Conservation (phyloP, 2,888 invertebrate genomes). For the Acanthosepion pharaonis region DNA sequence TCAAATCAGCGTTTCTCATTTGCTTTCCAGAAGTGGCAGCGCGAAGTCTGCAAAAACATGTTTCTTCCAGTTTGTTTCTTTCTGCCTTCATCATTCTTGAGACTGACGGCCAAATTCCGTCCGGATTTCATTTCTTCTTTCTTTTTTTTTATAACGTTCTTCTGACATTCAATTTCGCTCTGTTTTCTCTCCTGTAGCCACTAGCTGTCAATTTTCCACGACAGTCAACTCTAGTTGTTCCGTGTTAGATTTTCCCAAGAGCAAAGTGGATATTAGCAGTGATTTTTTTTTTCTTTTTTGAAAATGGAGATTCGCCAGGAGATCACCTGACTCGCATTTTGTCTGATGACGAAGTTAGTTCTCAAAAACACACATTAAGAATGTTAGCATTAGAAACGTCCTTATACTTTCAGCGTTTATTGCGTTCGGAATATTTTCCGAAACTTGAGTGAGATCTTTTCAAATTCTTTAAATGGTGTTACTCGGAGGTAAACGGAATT, state of each 20-base stretch:
- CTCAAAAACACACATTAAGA: not conserved
- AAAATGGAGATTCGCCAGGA: not conserved
- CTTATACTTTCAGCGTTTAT: not conserved
- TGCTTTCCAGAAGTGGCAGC: not conserved
- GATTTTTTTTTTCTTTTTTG: not conserved
- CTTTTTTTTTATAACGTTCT: not conserved
- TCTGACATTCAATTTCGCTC: not conserved
- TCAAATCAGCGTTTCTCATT: not conserved
- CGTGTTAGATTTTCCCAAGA: not conserved
- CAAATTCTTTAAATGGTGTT: not conserved
- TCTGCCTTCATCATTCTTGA: not conserved
- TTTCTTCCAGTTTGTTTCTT: not conserved
- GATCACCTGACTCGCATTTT: not conserved
- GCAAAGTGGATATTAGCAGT: not conserved
- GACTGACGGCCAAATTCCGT: not conserved
- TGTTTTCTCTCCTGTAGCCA: not conserved
- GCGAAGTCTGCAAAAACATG: not conserved
- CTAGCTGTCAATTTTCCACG: not conserved
- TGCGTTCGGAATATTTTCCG: not conserved
- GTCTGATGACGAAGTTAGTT: not conserved
- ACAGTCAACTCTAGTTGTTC: not conserved
- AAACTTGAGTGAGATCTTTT: not conserved
- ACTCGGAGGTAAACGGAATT: too few relatives aligned
- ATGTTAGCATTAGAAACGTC: not conserved
- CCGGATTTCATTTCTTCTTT: not conserved